Evolutionary conservation across 2,113 vertebrate genomes (phyloP), one percentile per base, ranked within the genome.

Genomic region (Garra rufa): DNA sequence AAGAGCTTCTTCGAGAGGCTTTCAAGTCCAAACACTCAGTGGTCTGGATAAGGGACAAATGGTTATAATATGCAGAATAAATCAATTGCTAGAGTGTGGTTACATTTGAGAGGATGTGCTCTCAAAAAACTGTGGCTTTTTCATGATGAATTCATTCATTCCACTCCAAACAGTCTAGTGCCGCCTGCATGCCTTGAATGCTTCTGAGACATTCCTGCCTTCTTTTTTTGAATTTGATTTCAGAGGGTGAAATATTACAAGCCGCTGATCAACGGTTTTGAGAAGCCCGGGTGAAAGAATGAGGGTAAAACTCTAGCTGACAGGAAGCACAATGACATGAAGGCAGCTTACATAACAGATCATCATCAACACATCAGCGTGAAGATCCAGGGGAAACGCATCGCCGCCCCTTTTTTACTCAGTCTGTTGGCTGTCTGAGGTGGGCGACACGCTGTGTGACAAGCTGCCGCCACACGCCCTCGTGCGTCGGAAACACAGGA

Each of bases 271-370:
- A 85, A 82, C 26, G 74, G 43, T 77, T 46, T 34, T 11, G 76
- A 57, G 15, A 76, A 80, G 44, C 76, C 83, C 3, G 44, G 52
- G 71, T 86, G 88, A 87, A 83, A 81, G 89, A 83, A 85, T 84
- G 85, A 76, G 87, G 83, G 76, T 82, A 81, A 55, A 76, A 81
- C 76, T 55, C 30, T 14, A 71, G 87, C 65, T 83, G 86, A 83
- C 87, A 83, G 77, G 26, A 76, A 83, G 76, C 44, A 85, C 79
- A 79, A 48, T 71, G 88, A 87, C 86, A 84, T 57, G 75, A 43
- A 38, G 50, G 48, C 50, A 70, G 74, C 63, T 85, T 88, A 87
- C 87, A 83, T 87, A 89, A 85, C 59, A 75, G 63, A 85, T 83
- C 80, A 86, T 78, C 70, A 86, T 87, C 85, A 83, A 63, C 89